Base-by-base conservation (phyloP, 2,113 vertebrate species). In the Struthio camelus region DNA sequence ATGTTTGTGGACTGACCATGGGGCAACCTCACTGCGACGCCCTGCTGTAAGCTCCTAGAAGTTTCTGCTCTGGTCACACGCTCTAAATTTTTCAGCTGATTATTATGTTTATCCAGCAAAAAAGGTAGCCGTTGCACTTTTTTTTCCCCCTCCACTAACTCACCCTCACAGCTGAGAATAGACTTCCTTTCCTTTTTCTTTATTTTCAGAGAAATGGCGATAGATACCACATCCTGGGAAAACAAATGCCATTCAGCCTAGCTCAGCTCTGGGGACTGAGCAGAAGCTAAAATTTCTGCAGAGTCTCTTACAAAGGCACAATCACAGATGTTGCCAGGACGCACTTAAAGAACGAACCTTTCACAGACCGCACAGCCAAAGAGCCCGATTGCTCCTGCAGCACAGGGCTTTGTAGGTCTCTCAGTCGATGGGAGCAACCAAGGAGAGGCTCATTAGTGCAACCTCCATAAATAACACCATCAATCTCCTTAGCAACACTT, bases 31-130 rank as follows among this genome's bases (percentile, higher is more conserved):
- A 9, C 18, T 34, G 0, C 73, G 10, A 2, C 27, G 1, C 2
- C 44, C 51, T 9, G 7, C 51, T 7, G 30, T 4, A 0, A 8
- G 2, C 18, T 11, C 65, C 58, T 4, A 0, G 9, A 4, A n/a
- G 51, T 23, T 22, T 38, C 28, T 14, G 70, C 28, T 30, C 27
- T 38, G 18, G 27, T 19, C 70, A 30, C 25, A 53, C 17, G 44
- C 19, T 30, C 38, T 42, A 6, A 15, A 4, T 25, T 58, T 54
- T 44, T 56, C 53, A 71, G 46, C 34, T 70, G 32, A 18, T 50
- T n/a, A 27, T 71, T 51, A 25, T 12, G 11, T 27, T 50, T 36
- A 51, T 5, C 67, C 15, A 53, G 11, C 19, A 53, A 22, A 24
- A 53, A 53, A 53, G 51, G 51, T 30, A 56, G 54, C 54, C 28